These are phyloP conservation scores for Hypotaenidia okinawae DNA, from an alignment of 2,797 vertebrate genomes.

Conservation along the genomic window DNA sequence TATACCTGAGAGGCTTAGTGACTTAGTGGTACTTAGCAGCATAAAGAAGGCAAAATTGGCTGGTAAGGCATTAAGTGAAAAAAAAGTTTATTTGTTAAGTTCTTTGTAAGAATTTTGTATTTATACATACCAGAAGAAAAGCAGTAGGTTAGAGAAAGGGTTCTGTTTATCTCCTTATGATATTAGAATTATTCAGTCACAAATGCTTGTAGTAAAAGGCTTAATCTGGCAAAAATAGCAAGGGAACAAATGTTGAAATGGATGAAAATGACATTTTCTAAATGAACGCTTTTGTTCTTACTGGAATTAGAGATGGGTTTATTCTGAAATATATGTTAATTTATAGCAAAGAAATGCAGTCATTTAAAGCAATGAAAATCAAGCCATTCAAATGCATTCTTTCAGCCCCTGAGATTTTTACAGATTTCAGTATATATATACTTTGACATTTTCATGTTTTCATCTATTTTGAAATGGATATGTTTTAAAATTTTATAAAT, in stretches of 20 bases:
- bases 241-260: not conserved
- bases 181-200: not conserved
- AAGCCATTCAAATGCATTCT: not conserved
- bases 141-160: not conserved
- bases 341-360: not conserved
- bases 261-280: not conserved
- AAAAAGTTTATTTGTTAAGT: not conserved
- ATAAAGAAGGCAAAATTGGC: not conserved
- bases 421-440: fast-evolving
- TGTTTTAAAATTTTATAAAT: not conserved
- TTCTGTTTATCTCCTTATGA: not conserved
- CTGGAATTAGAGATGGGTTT: not conserved
- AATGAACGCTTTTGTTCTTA: not conserved
- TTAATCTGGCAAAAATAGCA: not conserved
- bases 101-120: not conserved
- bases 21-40: not conserved
- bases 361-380: not conserved
- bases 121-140: not conserved
- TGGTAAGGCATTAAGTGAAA: not conserved
- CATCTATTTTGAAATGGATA: not conserved
- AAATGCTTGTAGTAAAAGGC: not conserved
- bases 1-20: not conserved
- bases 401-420: not conserved
- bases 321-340: not conserved
- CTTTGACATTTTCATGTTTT: not conserved